Conservation (phyloP, 2,797 vertebrate species). For the Leptatherina wallacei region DNA sequence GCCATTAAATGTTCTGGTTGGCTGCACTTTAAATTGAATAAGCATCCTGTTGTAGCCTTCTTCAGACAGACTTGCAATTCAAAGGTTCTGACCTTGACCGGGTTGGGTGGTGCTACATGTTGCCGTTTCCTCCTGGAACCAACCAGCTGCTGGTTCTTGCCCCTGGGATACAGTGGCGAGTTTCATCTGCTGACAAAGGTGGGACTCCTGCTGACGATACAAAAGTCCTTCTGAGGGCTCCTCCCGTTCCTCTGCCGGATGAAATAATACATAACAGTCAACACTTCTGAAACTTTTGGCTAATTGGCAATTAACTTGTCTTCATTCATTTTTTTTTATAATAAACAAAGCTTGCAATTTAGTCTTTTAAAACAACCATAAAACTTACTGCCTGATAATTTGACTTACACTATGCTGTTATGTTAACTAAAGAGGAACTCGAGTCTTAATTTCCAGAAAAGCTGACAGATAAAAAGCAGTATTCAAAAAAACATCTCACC, state of each 20-base stretch:
- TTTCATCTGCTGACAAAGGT: conserved; percentile 90
- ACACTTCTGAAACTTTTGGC: background rate
- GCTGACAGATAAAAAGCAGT: background rate
- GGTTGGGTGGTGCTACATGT: conserved; percentile 83
- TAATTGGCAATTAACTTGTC: background rate
- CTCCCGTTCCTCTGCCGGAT: conserved; percentile 82
- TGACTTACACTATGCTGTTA: too few relatives aligned
- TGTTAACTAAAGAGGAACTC: background rate
- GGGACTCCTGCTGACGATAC: conserved; percentile 89
- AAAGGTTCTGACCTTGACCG: conserved; percentile 82
- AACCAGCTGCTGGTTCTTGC: conserved; percentile 76
- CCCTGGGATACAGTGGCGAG: conserved; percentile 82
- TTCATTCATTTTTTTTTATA: background rate
- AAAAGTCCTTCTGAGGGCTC: conserved; percentile 83
- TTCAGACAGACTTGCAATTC: too few relatives aligned
- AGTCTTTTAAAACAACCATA: too few relatives aligned
- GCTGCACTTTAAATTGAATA: background rate
- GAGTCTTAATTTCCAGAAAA: background rate
- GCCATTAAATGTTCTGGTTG: background rate
- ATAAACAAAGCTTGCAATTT: background rate
- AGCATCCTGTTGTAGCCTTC: background rate
- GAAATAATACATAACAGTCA: background rate
- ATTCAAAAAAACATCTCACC: background rate
- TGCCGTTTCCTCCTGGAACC: conserved; percentile 80
- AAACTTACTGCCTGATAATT: background rate